Evolutionary conservation across 2,797 vertebrate species (phyloP), one percentile per base, ranked within the genome.

Genomic region (Jordanella pulchra): DNA sequence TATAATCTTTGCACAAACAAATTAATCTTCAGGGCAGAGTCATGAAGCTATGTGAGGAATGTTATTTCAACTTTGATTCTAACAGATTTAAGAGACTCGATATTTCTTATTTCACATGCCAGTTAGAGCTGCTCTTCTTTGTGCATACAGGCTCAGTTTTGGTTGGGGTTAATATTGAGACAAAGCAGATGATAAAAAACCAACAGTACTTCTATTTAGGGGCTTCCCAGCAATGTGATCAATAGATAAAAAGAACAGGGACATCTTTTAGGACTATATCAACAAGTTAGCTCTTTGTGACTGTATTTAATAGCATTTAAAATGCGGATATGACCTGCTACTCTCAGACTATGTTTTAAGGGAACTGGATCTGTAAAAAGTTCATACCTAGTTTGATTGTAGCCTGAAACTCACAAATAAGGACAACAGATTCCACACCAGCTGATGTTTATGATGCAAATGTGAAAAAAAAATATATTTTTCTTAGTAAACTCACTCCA

Each of bases 11-110:
- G 77, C 67, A 85, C 83, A 90, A 90, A 87, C 87, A 85, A 89
- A 89, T 91, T 87, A 76, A 90, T 91, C 85, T 91, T 72, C 71
- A 81, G 75, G 54, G 85, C 89, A 86, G 83, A 89, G 82, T 75
- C 61, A 69, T 50, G 39, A 78, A 91, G 80, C 72, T 86, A 92
- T 92, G 82, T 1, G 5, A 89, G 85, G 87, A 93, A 92, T 92
- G 89, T 55, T 48, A 84, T 87, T 87, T 77, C 86, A 79, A 75
- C 81, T 85, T 75, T 73, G 75, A 79, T 80, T 86, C 86, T 71
- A 80, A 77, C 67, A 50, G 56, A 76, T 42, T 87, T 72, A 76
- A 90, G 84, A 89, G 84, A 76, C 73, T 65, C 82, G 80, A 85
- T 54, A 87, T 84, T 86, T 65, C 86, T 72, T 85, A 81, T 78